phyloP scores from a whole-genome alignment of 2,797 vertebrate genomes.

The Taeniopygia guttata region DNA sequence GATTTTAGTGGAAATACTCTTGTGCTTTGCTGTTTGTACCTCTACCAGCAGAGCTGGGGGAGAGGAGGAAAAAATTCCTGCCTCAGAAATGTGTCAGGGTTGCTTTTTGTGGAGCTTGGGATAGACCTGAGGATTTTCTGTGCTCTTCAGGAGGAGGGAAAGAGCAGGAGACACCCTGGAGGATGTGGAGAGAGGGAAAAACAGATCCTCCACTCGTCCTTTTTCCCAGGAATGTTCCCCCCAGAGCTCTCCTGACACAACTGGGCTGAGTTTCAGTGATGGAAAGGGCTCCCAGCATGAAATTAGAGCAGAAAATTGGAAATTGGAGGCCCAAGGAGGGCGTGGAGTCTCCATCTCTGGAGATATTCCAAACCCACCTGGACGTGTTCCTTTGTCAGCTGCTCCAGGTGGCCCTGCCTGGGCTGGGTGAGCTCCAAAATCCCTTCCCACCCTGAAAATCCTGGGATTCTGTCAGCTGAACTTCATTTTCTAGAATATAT shows the following conservation, averaged over 20 bases:
- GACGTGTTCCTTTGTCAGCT: background rate
- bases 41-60: background rate
- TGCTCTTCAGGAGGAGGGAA: background rate
- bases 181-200: background rate
- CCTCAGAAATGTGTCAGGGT: background rate
- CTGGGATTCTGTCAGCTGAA: background rate
- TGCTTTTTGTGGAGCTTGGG: background rate
- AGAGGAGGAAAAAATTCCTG: background rate
- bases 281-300: background rate
- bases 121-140: background rate
- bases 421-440: background rate
- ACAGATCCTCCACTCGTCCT: rapidly evolving
- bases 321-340: background rate
- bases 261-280: background rate
- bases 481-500: background rate
- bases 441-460: background rate
- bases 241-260: background rate
- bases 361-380: background rate
- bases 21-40: background rate
- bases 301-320: background rate
- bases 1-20: background rate
- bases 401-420: background rate
- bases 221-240: background rate
- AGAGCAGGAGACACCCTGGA: background rate
- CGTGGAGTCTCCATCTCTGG: rapidly evolving